A percentile compares a stretch with the other conserved stretches of the same genome.
Evolutionary conservation across 1,140 invertebrate genomes (phyloP).

Genomic region (Drosophila tsacasi): DNA sequence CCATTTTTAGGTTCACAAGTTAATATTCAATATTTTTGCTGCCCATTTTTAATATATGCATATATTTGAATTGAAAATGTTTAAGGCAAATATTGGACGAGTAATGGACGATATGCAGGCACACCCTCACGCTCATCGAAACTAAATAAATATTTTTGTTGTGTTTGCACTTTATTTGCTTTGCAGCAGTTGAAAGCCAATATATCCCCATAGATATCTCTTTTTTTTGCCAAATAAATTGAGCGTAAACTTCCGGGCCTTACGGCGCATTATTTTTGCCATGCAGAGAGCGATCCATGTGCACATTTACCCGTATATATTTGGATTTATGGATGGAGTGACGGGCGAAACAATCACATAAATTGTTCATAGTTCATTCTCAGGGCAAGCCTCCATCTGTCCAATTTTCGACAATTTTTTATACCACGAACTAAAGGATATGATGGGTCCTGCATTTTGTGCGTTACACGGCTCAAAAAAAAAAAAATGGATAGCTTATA

Average conservation of each 20-base stretch:
- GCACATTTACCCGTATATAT: conserved; percentile 22
- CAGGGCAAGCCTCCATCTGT: conserved; percentile 8
- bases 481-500: background rate
- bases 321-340: conserved; percentile 13
- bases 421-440: background rate
- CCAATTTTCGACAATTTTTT: conserved; percentile 15
- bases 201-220: conserved; percentile 17
- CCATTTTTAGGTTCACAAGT: background rate
- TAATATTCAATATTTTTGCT: background rate
- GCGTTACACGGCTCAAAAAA: background rate
- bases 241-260: conserved; percentile 60
- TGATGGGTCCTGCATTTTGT: background rate
- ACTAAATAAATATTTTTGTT: conserved; percentile 47
- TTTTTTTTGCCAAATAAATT: conserved; percentile 59
- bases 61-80: conserved; percentile 31
- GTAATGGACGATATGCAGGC: conserved; percentile 18
- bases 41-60: conserved; percentile 9
- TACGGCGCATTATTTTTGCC: conserved; percentile 58
- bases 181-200: conserved; percentile 34
- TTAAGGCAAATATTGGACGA: conserved; percentile 27
- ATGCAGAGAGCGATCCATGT: conserved; percentile 18
- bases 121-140: conserved; percentile 13
- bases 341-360: conserved; percentile 32
- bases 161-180: conserved; percentile 33
- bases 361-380: conserved; percentile 54